Base-by-base conservation (phyloP, 2,797 vertebrate species). In the Myotis daubentonii region DNA sequence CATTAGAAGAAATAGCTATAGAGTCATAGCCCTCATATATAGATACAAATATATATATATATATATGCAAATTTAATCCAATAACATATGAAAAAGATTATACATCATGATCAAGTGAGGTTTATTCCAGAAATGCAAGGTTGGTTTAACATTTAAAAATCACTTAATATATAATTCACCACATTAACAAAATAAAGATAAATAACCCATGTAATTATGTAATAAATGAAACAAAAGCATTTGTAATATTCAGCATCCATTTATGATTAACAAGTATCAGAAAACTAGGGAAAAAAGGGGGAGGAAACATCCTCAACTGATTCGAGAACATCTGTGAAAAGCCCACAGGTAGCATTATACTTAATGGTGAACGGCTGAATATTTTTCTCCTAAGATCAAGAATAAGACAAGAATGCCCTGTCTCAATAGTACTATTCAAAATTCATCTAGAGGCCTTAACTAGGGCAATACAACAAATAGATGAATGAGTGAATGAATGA, bases 121-220 rank as follows among this genome's bases (percentile, higher is more conserved):
- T 81, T 81, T 86, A 60, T 87, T 94, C 23, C 62, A 87, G 20
- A 87, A 94, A 92, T 53, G 5, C 16, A 75, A 60, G 57, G 10
- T 25, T 60, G 57, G 23, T 60, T 60, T 28, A 60, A 60, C 57
- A 60, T 60, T 60, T 60, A 89, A 76, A 91, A 79, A 87, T 82
- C 16, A 78, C 33, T 57, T 57, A 75, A 76, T 22, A 65, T 93
- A 65, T 93, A 80, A 81, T 80, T 91, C 28, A 41, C 28, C 19
- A 70, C 57, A 81, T 84, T 89, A 75, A 85, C 68, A 91, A 86
- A 84, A 41, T 65, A 80, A 92, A 60, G 23, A 83, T 36, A n/a
- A 94, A 70, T 38, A 36, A 13, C 51, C 30, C 25, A 65, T 55
- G 25, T 66, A 71, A 88, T 75, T 80, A 57, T 19, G 9, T 53